Evolutionary conservation across 2,888 invertebrate species (phyloP), one percentile per base, ranked within the genome.

Genomic region (Temnothorax rugatulus): DNA sequence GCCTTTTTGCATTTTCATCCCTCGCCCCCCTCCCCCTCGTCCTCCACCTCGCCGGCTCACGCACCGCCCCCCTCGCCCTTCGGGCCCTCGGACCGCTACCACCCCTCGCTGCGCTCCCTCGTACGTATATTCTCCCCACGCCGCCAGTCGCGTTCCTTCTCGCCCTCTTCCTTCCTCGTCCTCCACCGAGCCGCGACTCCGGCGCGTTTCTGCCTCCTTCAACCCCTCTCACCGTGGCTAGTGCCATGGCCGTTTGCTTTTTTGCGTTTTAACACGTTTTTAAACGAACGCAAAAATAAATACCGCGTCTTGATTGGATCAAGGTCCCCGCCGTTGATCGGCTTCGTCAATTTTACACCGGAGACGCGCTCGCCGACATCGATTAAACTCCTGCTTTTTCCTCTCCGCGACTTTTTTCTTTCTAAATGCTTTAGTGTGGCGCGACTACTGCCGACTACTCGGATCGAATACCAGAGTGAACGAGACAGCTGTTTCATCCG

Each of bases 1-100:
- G 92, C 93, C 94, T 94, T 94, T 94, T 94, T 93, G 92, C 92
- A 93, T 92, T 94, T 93, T 91, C 92, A 90, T 93, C 93, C 92
- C 88, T 85, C 83, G 86, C 63, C 87, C 89, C 90, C 29, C 2
- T 4, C 29, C 4, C 0, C 29, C 29, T 29, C 90, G 90, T 90
- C 86, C 86, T 88, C 89, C 87, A 87, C 87, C 84, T 77, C 84
- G 68, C 69, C 86, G 85, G 69, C 85, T 79, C 86, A 79, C 79
- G 85, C 82, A 69, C 63, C 64, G 5, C 9, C 73, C 84, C 71
- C 75, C 82, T 82, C 81, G 63, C 84, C 82, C 86, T 73, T 83
- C 73, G 74, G 84, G 76, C 82, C 87, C 79, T 85, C 86, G 85
- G 73, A 38, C 74, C 64, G 52, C 69, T 18, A 3, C 69, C 79